These are phyloP conservation scores for Sprattus sprattus DNA, from an alignment of 2,113 vertebrate genomes.

Conservation along the genomic window DNA sequence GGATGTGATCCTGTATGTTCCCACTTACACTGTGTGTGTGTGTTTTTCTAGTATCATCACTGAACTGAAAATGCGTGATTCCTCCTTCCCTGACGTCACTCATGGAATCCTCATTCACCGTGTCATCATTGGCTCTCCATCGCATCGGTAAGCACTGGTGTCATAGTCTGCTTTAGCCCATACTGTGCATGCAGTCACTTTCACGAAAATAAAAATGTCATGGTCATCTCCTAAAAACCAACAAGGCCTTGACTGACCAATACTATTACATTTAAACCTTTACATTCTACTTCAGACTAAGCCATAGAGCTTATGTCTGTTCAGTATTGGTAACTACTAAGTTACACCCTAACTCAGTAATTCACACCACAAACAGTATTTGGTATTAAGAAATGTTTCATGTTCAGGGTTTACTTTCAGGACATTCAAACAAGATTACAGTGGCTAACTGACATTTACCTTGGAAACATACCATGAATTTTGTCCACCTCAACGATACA, in stretches of 20 bases:
- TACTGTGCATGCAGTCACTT: background rate
- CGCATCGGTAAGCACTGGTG: constrained; percentile 76
- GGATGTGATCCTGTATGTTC: background rate
- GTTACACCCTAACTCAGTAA: no score
- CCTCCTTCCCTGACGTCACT: constrained; percentile 82
- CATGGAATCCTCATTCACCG: constrained; percentile 89
- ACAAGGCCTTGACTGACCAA: no score
- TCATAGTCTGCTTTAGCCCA: background rate
- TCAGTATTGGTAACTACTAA: no score
- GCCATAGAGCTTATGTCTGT: no score
- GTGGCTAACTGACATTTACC: background rate
- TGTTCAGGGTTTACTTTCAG: no score
- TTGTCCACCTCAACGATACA: background rate
- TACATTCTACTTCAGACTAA: no score
- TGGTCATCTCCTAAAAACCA: background rate
- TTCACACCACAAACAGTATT: no score
- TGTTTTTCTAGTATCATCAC: constrained; percentile 79
- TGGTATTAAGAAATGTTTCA: no score
- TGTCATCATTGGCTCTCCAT: constrained; percentile 87
- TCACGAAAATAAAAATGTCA: background rate
- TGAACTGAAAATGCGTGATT: constrained; percentile 85
- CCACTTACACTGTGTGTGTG: background rate
- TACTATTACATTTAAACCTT: no score
- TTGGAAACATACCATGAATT: background rate
- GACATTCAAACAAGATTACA: background rate